Base-by-base conservation (phyloP, 2,797 vertebrate species). In the Xenopus petersii region DNA sequence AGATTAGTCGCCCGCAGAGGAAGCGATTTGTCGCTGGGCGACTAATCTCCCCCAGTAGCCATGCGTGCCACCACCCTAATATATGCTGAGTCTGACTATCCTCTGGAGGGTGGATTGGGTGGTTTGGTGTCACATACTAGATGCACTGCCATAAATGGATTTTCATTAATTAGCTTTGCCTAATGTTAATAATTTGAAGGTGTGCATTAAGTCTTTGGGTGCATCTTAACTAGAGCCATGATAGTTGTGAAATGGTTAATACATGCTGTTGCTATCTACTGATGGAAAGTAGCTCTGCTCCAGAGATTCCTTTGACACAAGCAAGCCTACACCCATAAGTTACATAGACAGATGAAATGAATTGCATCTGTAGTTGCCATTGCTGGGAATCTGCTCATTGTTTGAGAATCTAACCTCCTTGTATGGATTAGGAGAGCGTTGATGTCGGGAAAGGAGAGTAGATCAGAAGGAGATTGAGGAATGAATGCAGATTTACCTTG, bases 301-400 rank as follows among this genome's bases (percentile, higher is more conserved):
- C 55, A 51, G 54, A 61, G 54, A 71, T 77, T 77, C 54, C 65
- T 70, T 51, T 54, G 51, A 65, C 46, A 66, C 65, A 71, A 67
- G 26, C 56, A 67, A 30, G 60, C 12, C 47, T 64, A 12, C 60
- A 54, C 60, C 69, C 65, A 70, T 74, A 74, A 70, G 71, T 74
- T 74, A 74, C 61, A 70, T 47, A 26, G 71, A 69, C 71, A 78
- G 66, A 51, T 30, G 4, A 79, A 79, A 79, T 79, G 54, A 66
- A 74, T 74, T 70, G 77, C 77, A 79, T 79, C 67, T 79, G 77
- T 69, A 26, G 56, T 74, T 74, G 54, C 21, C 33, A 61, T 61
- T 61, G 30, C 71, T 70, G 61, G 60, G 64, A 69, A 71, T 65
- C 42, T 65, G 62, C 71, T 79, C 67, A 79, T 70, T 74, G 71